Evolutionary conservation across 2,113 vertebrate genomes (phyloP).

Genomic region (Ictalurus furcatus): DNA sequence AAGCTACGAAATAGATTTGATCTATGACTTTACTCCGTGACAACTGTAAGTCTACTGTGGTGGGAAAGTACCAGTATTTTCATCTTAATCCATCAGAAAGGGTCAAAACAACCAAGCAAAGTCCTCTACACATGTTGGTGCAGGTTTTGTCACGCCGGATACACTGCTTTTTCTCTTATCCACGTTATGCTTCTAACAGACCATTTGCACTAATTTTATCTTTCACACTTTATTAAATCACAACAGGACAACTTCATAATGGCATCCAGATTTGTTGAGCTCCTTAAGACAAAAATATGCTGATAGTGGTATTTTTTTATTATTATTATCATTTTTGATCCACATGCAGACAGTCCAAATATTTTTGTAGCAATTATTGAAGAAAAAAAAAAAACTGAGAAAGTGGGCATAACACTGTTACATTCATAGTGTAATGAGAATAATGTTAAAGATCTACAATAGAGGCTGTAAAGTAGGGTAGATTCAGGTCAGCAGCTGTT

Average conservation of each 20-base stretch:
- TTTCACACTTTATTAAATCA: neutral
- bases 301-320: neutral
- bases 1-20: neutral
- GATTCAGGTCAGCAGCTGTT: neutral
- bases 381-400: neutral
- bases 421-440: neutral
- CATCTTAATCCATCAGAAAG: neutral
- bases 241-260: neutral
- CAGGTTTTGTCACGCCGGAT: neutral
- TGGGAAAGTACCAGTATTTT: neutral
- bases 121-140: neutral
- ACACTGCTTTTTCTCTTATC: neutral
- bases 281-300: neutral
- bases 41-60: neutral
- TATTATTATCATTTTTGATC: neutral
- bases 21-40: neutral
- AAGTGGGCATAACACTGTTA: neutral
- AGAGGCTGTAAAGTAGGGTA: neutral
- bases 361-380: neutral
- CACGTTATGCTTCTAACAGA: neutral
- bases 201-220: neutral
- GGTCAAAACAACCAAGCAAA: neutral
- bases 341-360: neutral
- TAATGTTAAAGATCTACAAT: neutral
- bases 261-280: neutral